Evolutionary conservation across 2,113 vertebrate species (phyloP).

Genomic region (Perognathus longimembris): DNA sequence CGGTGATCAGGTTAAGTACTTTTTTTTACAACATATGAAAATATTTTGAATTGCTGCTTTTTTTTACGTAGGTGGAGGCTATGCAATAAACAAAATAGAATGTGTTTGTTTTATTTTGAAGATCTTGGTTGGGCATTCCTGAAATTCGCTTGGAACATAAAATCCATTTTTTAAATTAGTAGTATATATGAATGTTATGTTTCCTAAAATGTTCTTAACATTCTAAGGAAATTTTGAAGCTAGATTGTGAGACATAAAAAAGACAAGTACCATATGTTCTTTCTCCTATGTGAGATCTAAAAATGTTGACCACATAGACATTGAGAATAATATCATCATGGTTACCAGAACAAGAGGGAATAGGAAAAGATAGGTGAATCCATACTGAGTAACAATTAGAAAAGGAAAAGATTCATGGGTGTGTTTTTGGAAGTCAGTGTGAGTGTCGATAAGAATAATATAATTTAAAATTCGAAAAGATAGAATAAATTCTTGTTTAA

Average conservation of each 20-base stretch:
- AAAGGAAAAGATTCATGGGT: background rate
- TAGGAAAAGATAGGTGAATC: background rate
- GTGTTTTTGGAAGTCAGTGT: background rate
- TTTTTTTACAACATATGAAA: conserved; percentile 73
- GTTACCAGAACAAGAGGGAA: rapidly evolving
- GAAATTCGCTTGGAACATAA: background rate
- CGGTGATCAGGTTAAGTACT: conserved; percentile 72
- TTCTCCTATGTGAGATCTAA: background rate
- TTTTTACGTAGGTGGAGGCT: conserved; percentile 70
- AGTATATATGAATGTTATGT: background rate
- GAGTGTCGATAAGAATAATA: too few relatives aligned
- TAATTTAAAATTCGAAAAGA: background rate
- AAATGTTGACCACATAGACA: background rate
- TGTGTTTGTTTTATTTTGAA: conserved; percentile 47
- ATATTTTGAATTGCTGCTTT: conserved; percentile 76
- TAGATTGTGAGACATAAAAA: background rate
- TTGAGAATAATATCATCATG: rapidly evolving
- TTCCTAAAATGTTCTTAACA: conserved; percentile 13
- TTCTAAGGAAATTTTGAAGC: background rate
- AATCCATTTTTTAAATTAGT: background rate
- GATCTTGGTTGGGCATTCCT: background rate
- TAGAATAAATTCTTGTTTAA: background rate
- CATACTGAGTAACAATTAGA: rapidly evolving
- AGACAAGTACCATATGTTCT: background rate
- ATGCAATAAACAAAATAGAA: conserved; percentile 55